Evolutionary conservation across 1,140 invertebrate species (phyloP).

Genomic region (Pachyrhynchus sulphureomaculatus): DNA sequence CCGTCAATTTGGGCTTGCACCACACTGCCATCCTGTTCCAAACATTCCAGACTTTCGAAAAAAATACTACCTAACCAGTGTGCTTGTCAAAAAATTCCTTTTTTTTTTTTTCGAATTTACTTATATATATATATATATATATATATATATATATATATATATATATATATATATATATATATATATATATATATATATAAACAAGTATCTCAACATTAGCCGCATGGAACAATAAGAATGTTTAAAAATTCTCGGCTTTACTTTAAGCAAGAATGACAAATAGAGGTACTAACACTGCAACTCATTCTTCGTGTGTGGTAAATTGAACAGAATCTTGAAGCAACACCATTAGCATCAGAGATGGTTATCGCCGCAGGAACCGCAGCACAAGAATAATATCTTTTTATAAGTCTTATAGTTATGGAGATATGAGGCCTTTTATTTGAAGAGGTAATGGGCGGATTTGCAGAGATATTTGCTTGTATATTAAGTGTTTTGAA

Average conservation of each 20-base stretch:
- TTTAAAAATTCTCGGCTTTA: not conserved
- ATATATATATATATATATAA: too few species aligned
- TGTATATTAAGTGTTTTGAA: not conserved
- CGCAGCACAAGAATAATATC: slow-evolving; percentile 26
- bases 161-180: too few species aligned
- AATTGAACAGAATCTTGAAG: slow-evolving; percentile 23
- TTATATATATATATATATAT: too few species aligned
- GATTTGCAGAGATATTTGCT: slow-evolving; percentile 15
- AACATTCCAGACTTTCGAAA: too few species aligned
- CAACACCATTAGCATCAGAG: slow-evolving; percentile 30
- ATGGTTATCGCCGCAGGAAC: slow-evolving; percentile 12
- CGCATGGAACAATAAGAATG: too few species aligned
- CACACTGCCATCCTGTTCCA: too few species aligned
- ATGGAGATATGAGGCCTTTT: slow-evolving; percentile 25
- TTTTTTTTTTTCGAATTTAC: too few species aligned
- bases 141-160: too few species aligned
- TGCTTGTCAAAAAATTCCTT: too few species aligned
- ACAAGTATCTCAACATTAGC: too few species aligned
- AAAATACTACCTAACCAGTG: too few species aligned
- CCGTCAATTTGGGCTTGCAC: too few species aligned
- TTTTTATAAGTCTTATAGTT: slow-evolving; percentile 24
- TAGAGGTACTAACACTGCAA: slow-evolving; percentile 15
- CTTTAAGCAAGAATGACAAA: slow-evolving; percentile 16
- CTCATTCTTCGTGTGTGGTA: slow-evolving; percentile 30
- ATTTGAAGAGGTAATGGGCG: slow-evolving; percentile 16